These are phyloP conservation scores for Metalampra italica DNA, from an alignment of 2,888 invertebrate genomes.

Conservation along the genomic window DNA sequence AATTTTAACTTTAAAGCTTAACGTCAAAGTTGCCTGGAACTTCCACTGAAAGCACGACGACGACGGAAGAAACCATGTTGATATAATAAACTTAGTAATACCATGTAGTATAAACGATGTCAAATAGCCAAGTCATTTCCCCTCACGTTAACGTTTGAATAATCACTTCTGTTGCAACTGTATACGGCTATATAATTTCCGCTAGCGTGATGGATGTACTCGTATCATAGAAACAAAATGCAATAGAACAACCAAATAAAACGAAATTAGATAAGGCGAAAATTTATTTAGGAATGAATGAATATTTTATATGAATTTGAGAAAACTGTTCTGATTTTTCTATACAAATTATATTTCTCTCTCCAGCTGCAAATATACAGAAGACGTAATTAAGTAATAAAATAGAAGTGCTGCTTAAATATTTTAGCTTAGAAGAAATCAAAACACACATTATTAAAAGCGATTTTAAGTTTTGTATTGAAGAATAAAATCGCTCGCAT, in stretches of 20 bases:
- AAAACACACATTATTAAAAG: too few relatives aligned
- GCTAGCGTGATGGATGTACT: constrained; percentile 10
- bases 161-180: constrained; percentile 16
- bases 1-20: not conserved
- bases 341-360: too few relatives aligned
- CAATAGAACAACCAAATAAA: constrained; percentile 3
- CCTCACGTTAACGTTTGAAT: constrained; percentile 12
- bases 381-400: too few relatives aligned
- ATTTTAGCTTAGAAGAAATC: too few relatives aligned
- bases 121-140: constrained; percentile 11
- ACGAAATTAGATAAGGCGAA: not conserved
- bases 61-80: not conserved
- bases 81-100: not conserved
- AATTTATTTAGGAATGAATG: too few relatives aligned
- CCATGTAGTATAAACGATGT: too few relatives aligned
- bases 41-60: not conserved
- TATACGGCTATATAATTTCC: constrained; percentile 14
- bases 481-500: too few relatives aligned
- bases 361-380: too few relatives aligned
- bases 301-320: too few relatives aligned
- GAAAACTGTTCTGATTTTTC: too few relatives aligned
- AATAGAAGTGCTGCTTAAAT: too few relatives aligned
- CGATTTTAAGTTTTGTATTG: too few relatives aligned
- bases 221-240: constrained; percentile 2
- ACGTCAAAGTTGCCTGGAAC: not conserved